Percentiles rank a stretch among this genome's conserved stretches.
These are phyloP conservation scores for Gallinago solitaria DNA, from an alignment of 2,797 vertebrate genomes.

Conservation along the genomic window DNA sequence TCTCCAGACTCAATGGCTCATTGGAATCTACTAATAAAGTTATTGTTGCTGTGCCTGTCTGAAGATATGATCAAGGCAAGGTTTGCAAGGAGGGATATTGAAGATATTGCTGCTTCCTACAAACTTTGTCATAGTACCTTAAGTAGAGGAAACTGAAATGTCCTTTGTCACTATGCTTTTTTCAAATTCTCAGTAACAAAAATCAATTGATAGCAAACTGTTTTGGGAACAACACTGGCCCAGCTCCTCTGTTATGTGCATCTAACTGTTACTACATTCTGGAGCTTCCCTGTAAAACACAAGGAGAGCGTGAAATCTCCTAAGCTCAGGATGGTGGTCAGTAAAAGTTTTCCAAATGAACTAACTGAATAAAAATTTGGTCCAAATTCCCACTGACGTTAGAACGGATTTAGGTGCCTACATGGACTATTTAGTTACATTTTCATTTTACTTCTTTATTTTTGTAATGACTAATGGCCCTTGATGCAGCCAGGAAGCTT, in stretches of 20 bases:
- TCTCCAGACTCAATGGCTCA: neutral
- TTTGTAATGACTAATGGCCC: neutral
- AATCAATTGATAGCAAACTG: neutral
- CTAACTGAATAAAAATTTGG: neutral
- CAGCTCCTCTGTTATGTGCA: neutral
- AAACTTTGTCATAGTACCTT: neutral
- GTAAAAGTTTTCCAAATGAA: neutral
- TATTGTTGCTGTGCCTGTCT: neutral
- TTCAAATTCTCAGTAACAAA: neutral
- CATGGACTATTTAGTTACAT: neutral
- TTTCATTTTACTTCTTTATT: neutral
- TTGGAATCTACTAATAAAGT: neutral
- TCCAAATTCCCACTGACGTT: neutral
- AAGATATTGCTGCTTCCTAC: neutral
- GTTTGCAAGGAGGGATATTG: neutral
- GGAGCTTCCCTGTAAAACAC: neutral
- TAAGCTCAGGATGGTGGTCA: neutral
- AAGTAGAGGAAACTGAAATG: neutral
- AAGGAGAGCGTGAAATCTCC: fast-evolving
- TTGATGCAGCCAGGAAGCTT: neutral
- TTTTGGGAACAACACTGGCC: neutral
- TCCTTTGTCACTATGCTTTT: neutral
- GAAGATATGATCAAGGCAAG: neutral
- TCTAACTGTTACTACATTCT: neutral
- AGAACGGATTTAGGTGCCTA: neutral